Base-by-base conservation (phyloP, 1,140 invertebrate species). In the Eubasilissa regina region DNA sequence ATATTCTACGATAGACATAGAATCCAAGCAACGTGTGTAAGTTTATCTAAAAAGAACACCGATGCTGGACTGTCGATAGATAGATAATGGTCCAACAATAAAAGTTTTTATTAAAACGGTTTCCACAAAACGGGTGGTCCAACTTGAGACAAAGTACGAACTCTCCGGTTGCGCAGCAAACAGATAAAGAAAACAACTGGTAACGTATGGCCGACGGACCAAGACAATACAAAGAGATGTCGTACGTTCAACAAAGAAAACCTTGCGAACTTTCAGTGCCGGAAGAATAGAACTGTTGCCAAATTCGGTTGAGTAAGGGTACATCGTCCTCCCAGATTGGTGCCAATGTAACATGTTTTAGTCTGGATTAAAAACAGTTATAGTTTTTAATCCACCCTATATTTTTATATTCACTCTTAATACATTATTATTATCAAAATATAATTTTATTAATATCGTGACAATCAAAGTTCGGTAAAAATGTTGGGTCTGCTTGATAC, bases 71-170 rank as follows among this genome's bases (percentile, higher is more conserved):
- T 74, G 62, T 43, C 62, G 53, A 77, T 77, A 70, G 11, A 77
- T 70, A 70, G 75, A 77, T 70, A 70, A 77, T 56, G 25, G 48
- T 68, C 68, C 62, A 48, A 70, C 75, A 43, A 68, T 68, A 51
- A 70, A 77, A 77, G 17, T 77, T 77, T 77, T 55, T 77, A 77
- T 70, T 77, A 70, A 77, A 77, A 56, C 73, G 53, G 55, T 60
- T 75, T 75, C 55, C 25, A 44, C 73, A 60, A 47, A 60, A 75
- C 73, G 73, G 12, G 53, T 68, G 44, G 53, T 15, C 75, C 56
- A 77, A 77, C 15, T 68, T 15, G 17, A 56, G 75, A 44, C 45
- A 66, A 55, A 70, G 48, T 64, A 76, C n/a, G n/a, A 76, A 76
- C 75, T 77, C 75, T 44, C 53, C 25, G 72, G 45, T 17, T 44